Base-by-base conservation (phyloP, 2,888 invertebrate species). In the Athalia rosae region DNA sequence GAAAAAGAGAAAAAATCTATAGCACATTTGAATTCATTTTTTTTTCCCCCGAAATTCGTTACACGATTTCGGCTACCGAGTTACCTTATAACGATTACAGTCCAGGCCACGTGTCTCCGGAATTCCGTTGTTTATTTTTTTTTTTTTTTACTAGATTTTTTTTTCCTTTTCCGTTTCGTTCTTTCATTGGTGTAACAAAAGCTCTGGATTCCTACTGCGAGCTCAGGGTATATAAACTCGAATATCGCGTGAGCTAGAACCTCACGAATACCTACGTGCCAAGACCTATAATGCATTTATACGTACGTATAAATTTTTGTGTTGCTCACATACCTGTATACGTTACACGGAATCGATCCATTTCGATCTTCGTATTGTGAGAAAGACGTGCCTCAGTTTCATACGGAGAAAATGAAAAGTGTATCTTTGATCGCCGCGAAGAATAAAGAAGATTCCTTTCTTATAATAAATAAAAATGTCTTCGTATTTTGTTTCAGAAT, bases 121-220 rank as follows among this genome's bases (percentile, higher is more conserved):
- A 53, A 50, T 50, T 28, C 50, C 13, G 28, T 28, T 67, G 4
- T 53, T 5, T 50, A 4, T 11, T 8, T 50, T 67, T n/a, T 50
- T 28, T 67, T 11, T 53, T 5, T 50, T 9, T 5, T 8, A 15
- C 6, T 48, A 15, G 3, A 3, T 63, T 4, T 63, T 15, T 48
- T 66, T 15, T 50, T 66, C 13, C 11, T 28, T 50, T 3, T 50
- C 4, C 9, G 28, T 15, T 1, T 15, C 4, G 28, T 50, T 11
- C 15, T 41, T 67, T 67, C 53, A 53, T 67, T 50, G 67, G 53
- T 28, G 28, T 53, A 67, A 67, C 67, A 67, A 15, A 53, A 71
- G 56, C 56, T 4, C 43, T 0, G 11, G 50, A 71, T 71, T 58
- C 69, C 69, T 71, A 13, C 13, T n/a, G 41, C 9, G 41, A 8